Percentiles rank a stretch among this genome's conserved stretches.
phyloP scores from a whole-genome alignment of 2,797 vertebrate genomes.

The Cephalopachus bancanus region DNA sequence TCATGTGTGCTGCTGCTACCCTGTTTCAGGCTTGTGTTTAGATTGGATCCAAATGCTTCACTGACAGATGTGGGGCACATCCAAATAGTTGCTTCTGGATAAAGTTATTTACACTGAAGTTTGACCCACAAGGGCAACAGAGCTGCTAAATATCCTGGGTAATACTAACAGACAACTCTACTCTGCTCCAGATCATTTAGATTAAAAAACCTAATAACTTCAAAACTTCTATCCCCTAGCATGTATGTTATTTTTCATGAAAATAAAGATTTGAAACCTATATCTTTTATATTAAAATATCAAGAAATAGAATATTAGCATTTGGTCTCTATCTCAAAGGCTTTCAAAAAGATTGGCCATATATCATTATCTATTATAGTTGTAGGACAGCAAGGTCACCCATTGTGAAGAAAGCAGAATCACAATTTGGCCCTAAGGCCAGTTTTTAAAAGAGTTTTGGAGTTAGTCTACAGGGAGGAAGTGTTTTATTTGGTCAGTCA shows the following conservation, averaged over 20 bases:
- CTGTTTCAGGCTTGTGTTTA: constrained; percentile 71
- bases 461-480: not conserved
- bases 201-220: constrained; percentile 69
- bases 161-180: constrained; percentile 67
- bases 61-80: constrained; percentile 86
- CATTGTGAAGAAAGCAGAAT: constrained; percentile 4
- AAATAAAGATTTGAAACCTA: constrained; percentile 65
- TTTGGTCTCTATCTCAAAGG: constrained; percentile 61
- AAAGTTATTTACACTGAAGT: constrained; percentile 83
- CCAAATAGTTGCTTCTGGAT: constrained; percentile 83
- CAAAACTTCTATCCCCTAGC: constrained; percentile 64
- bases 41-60: constrained; percentile 86
- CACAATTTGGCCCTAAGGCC: not conserved
- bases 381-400: not conserved
- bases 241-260: constrained; percentile 56
- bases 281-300: constrained; percentile 64
- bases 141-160: constrained; percentile 63
- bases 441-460: constrained; percentile 43
- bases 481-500: not conserved
- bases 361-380: constrained; percentile 26
- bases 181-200: constrained; percentile 72
- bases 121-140: constrained; percentile 87
- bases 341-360: constrained; percentile 25
- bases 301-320: constrained; percentile 45
- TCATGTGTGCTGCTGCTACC: constrained; percentile 65